Base-by-base conservation (phyloP, 2,113 vertebrate species). In the Spizaetus ornatus region DNA sequence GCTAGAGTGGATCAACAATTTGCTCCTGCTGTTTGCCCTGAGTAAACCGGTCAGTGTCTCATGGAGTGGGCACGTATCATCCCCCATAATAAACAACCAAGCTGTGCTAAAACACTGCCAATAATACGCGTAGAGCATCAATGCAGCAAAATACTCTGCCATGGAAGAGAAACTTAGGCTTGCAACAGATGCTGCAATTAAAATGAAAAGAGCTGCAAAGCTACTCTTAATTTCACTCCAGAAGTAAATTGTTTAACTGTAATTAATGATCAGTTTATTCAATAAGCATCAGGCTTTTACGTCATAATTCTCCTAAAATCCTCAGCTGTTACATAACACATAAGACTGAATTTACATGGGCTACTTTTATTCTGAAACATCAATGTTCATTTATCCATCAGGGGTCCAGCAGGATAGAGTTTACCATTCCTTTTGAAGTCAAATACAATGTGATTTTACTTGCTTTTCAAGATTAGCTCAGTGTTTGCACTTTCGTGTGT, bases 231-330 rank as follows among this genome's bases (percentile, higher is more conserved):
- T 88, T 95, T 90, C 85, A 93, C 48, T 40, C 89, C 71, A 84
- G 53, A 90, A 94, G 56, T 74, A 93, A 97, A 97, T 29, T 95
- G 82, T 67, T 89, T n/a, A 97, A 86, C 48, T 88, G 77, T 79
- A 97, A 91, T 97, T 97, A 97, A 94, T 70, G 66, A 96, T 53
- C 83, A 63, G 61, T 96, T 97, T 97, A 97, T 86, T 94, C 94
- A 97, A 96, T 27, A 96, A 88, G 38, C 73, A 91, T 66, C 82
- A 72, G 50, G 88, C 50, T 88, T 89, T 95, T 91, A 91, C 50
- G 1, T 97, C 91, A 94, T 95, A 97, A 95, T 91, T 93, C 94
- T 95, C 70, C 82, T 90, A 91, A 97, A 93, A 82, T 74, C 95
- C 88, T 83, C 69, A 2, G 48, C 59, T 71, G 69, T 97, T 97